Percentiles rank a stretch among this genome's conserved stretches.
phyloP scores from a whole-genome alignment of 2,113 vertebrate species.

The Prolemur simus region DNA sequence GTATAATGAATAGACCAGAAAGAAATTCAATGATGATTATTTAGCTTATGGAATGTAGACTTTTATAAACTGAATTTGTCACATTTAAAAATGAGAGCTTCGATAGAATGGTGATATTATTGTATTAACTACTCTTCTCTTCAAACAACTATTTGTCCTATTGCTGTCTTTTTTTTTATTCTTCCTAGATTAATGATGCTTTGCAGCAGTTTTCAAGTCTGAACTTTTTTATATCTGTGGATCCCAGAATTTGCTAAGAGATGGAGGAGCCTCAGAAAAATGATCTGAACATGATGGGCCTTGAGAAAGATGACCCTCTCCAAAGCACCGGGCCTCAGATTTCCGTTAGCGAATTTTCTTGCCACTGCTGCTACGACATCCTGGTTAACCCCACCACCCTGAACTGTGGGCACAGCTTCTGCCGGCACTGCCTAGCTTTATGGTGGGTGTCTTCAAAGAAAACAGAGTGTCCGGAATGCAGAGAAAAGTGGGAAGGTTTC shows the following conservation, averaged over 20 bases:
- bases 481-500: constrained; percentile 96
- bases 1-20: not conserved
- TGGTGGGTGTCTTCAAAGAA: constrained; percentile 96
- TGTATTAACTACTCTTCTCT: not conserved
- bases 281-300: not conserved
- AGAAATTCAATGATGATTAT: not conserved
- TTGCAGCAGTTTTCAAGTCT: constrained; percentile 16
- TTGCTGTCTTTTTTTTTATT: not conserved
- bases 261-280: constrained; percentile 80
- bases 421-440: constrained; percentile 93
- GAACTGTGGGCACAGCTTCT: constrained; percentile 97
- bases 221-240: not conserved
- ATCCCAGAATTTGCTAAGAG: constrained; percentile 41
- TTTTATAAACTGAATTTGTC: not conserved
- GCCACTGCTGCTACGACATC: constrained; percentile 96
- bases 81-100: constrained; percentile 18
- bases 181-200: constrained; percentile 70
- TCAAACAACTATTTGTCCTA: not conserved
- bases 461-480: constrained; percentile 95
- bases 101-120: not conserved
- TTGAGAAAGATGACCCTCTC: not conserved
- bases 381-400: constrained; percentile 95
- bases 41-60: not conserved
- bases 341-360: constrained; percentile 91
- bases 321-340: constrained; percentile 70